Base-by-base conservation (phyloP, 2,113 vertebrate species). In the Gadus macrocephalus region DNA sequence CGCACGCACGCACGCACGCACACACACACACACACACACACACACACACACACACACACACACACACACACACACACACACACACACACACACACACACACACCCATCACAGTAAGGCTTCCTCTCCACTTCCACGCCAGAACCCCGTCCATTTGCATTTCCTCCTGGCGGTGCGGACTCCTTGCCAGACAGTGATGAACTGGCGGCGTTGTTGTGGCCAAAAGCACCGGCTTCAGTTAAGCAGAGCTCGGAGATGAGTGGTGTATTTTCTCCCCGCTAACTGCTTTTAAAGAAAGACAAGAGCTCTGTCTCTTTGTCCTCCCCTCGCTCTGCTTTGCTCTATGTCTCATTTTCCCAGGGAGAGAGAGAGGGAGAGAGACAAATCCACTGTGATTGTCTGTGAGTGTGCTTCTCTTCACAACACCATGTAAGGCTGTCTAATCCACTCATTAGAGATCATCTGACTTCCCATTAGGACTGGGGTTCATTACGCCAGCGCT, bases 81-180 rank as follows among this genome's bases (percentile, higher is more conserved):
- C 56, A 17, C 56, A 59, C 53, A 17, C 53, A 56, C 53, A 56
- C 53, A 56, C 2, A 17, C 58, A 59, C 58, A 59, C 17, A 19
- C 58, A 59, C 11, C 25, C 25, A 1, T 25, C 31, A 35, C 31
- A 35, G 31, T 35, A 35, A 35, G 31, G 31, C 31, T 35, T 35
- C 31, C 31, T 5, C 31, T 35, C 74, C 68, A 75, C 42, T 9
- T 49, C 7, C 38, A 42, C 42, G 68, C 69, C 63, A 81, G 69
- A 61, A 69, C 67, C 66, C 25, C 59, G 16, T 2, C 31, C 72
- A 82, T 85, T 83, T 79, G 75, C 81, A 85, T 83, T 83, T 85
- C 42, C 63, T 67, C 28, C 53, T 49, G 22, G 42, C 20, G 42
- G 55, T 73, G 22, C 68, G 53, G 65, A 68, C 53, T 70, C 42